Base-by-base conservation (phyloP, 2,888 invertebrate genomes). In the Papilio protenor region DNA sequence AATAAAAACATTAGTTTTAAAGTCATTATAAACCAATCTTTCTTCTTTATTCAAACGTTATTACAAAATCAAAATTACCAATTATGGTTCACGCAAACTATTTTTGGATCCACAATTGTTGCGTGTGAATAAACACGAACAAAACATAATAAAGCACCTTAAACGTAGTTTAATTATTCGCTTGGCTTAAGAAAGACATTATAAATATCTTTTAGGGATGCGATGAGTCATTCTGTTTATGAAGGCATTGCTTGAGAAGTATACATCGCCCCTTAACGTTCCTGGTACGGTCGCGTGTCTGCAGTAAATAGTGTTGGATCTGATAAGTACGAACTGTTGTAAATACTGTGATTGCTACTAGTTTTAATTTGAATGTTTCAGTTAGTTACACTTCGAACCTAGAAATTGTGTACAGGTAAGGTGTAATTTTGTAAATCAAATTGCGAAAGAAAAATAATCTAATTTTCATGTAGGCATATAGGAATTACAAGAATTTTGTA, bases 211-310 rank as follows among this genome's bases (percentile, higher is more conserved):
- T 69, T 69, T 45, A 45, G 33, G 45, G 66, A 59, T 66, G 45
- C 45, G n/a, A n/a, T 72, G 72, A 72, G 8, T 77, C 72, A 77
- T 64, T 59, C 18, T 52, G 64, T 69, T 73, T 73, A 77, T 59
- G 55, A 45, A 45, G 59, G 57, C 27, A 49, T 72, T 76, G 49
- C 61, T 71, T 61, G 47, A 57, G 23, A 52, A 64, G 64, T 21
- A 1, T 66, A 69, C n/a, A 18, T 40, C 45, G 66, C 33, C 21
- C 59, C 45, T 66, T n/a, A 45, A 12, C 45, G 77, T 77, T 49
- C 49, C 75, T 78, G 75, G 64, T 75, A 78, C 72, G 64, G 23
- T 66, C 16, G 78, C 78, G 66, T 78, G 78, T 75, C 72, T 75
- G 55, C 23, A n/a, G 72, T 47, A 78, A 72, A 78, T 75, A 72